Conservation (phyloP, 2,797 vertebrate genomes). For the Neoniphon sammara region DNA sequence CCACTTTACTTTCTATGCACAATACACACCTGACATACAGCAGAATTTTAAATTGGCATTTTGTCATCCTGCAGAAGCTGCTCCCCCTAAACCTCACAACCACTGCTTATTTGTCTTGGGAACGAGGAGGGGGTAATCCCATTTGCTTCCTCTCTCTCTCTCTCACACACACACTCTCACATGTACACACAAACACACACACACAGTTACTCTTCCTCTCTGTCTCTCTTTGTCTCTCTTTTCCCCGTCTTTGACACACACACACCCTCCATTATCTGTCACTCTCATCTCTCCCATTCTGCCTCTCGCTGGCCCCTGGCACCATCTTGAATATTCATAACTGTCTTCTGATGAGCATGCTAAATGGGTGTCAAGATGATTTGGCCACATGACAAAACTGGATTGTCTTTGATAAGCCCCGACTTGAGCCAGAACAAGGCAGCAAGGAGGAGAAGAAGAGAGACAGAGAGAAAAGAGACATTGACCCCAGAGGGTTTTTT, state of each 20-base stretch:
- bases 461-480: constrained; percentile 61
- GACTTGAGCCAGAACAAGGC: constrained; percentile 70
- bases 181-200: constrained; percentile 5
- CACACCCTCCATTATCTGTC: constrained; percentile 51
- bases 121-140: no score
- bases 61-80: no score
- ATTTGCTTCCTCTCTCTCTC: neutral
- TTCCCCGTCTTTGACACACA: constrained; percentile 38
- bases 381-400: constrained; percentile 81
- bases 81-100: no score
- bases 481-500: constrained; percentile 65
- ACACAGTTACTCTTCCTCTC: constrained; percentile 19
- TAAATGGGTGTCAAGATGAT: constrained; percentile 83
- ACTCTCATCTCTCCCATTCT: constrained; percentile 58
- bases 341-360: constrained; percentile 80
- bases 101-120: no score
- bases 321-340: constrained; percentile 83
- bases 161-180: neutral
- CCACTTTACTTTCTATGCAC: neutral
- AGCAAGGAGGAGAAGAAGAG: constrained; percentile 61
- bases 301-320: constrained; percentile 65
- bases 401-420: constrained; percentile 79
- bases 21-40: no score
- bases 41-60: no score
- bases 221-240: constrained; percentile 23